A percentile compares a stretch with the other conserved stretches of the same genome.
Evolutionary conservation across 2,797 vertebrate species (phyloP).

Genomic region (Neopelma chrysocephalum): DNA sequence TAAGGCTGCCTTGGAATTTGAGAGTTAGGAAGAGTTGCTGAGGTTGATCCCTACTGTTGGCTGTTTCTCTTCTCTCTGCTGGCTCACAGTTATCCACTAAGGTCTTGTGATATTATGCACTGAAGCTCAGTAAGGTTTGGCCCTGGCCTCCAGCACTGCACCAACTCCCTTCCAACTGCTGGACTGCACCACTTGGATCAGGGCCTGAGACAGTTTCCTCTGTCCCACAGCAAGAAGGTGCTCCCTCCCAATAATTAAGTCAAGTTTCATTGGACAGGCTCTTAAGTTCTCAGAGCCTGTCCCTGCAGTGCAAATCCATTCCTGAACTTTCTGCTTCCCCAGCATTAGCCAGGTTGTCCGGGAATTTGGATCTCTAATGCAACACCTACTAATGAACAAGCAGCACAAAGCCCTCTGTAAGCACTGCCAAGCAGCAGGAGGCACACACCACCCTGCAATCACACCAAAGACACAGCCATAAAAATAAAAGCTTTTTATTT

Average conservation of each 20-base stretch:
- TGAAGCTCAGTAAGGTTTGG: not conserved
- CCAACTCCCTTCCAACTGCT: not conserved
- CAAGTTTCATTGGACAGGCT: not conserved
- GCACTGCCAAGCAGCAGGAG: not conserved
- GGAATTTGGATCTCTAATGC: not conserved
- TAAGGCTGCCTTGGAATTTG: not conserved
- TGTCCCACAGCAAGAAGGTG: not conserved
- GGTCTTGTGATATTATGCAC: not conserved
- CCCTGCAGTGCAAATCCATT: not conserved
- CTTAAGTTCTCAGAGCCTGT: not conserved
- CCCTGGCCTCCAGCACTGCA: not conserved
- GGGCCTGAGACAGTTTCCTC: not conserved
- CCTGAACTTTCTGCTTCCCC: not conserved
- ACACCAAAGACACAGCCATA: conserved; percentile 46
- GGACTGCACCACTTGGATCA: accelerated
- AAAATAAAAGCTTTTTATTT: conserved; percentile 82
- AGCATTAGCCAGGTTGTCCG: accelerated
- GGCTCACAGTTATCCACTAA: not conserved
- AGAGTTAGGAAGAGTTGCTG: not conserved
- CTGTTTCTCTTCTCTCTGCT: not conserved
- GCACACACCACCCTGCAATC: not conserved
- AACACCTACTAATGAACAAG: not conserved
- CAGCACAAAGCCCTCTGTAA: not conserved
- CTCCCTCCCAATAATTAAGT: not conserved
- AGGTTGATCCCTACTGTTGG: not conserved